Conservation (phyloP, 2,797 vertebrate species). For the Falco naumanni region DNA sequence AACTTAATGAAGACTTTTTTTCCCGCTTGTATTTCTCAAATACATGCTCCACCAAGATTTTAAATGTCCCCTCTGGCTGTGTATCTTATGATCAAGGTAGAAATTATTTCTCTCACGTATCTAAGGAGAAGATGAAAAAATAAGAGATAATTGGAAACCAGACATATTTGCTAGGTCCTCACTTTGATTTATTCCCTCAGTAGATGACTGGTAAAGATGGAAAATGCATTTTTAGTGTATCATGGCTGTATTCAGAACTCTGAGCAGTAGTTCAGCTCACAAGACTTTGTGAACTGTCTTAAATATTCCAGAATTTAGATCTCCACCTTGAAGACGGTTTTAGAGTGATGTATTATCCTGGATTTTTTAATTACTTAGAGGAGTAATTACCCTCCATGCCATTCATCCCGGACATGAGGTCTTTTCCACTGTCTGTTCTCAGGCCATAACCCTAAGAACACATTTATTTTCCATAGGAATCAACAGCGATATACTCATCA, state of each 20-base stretch:
- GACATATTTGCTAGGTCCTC: neutral
- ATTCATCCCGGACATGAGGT: neutral
- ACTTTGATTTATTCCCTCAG: neutral
- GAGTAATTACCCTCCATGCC: neutral
- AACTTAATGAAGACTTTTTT: conserved; percentile 2
- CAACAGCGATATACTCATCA: neutral
- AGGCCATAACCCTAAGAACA: neutral
- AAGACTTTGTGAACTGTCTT: neutral
- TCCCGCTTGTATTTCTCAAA: conserved; percentile 4
- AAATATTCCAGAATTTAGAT: neutral
- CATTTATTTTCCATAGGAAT: neutral
- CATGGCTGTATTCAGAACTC: neutral
- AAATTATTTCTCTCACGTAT: neutral
- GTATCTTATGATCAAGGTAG: neutral
- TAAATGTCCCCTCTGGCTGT: neutral
- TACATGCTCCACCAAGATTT: neutral
- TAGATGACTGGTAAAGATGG: neutral
- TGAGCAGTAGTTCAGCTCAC: neutral
- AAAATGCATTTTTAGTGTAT: neutral
- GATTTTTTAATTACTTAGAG: neutral
- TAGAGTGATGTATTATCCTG: neutral
- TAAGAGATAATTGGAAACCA: neutral
- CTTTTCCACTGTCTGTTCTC: neutral
- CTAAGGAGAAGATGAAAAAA: neutral
- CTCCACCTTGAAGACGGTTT: neutral